Evolutionary conservation across 2,888 invertebrate genomes (phyloP).

Genomic region (Zeuzera pyrina): DNA sequence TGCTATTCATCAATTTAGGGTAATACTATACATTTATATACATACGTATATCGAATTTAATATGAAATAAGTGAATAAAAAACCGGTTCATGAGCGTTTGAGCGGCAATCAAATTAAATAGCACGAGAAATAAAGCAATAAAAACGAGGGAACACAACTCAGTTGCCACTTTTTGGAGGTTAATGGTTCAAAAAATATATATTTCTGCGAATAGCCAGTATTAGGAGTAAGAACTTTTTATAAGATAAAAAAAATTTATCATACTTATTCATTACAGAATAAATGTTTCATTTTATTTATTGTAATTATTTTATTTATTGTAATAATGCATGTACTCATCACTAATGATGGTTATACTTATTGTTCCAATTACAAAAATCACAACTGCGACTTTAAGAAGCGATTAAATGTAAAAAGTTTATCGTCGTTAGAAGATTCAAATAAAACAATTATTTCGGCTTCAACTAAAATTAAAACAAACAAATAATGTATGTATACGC

Average conservation of each 20-base stretch:
- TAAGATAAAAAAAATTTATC: too few relatives aligned
- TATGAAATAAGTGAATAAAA: conserved; percentile 10
- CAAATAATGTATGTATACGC: not conserved
- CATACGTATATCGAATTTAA: conserved; percentile 12
- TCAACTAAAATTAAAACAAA: too few relatives aligned
- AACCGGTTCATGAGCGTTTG: conserved; percentile 28
- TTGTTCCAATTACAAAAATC: too few relatives aligned
- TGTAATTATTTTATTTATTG: too few relatives aligned
- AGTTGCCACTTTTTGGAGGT: conserved; percentile 28
- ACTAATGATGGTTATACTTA: too few relatives aligned
- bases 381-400: too few relatives aligned
- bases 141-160: conserved; percentile 33
- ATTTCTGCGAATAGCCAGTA: conserved; percentile 4
- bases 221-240: not conserved
- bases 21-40: too few relatives aligned
- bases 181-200: conserved; percentile 28
- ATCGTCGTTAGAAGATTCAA: too few relatives aligned
- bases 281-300: too few relatives aligned
- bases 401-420: too few relatives aligned
- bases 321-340: too few relatives aligned
- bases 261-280: too few relatives aligned
- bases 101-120: conserved; percentile 31
- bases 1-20: conserved; percentile 16
- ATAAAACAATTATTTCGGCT: not conserved
- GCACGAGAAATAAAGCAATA: conserved; percentile 40